These are phyloP conservation scores for Microplitis deprimator DNA, from an alignment of 2,888 invertebrate genomes.

Conservation along the genomic window DNA sequence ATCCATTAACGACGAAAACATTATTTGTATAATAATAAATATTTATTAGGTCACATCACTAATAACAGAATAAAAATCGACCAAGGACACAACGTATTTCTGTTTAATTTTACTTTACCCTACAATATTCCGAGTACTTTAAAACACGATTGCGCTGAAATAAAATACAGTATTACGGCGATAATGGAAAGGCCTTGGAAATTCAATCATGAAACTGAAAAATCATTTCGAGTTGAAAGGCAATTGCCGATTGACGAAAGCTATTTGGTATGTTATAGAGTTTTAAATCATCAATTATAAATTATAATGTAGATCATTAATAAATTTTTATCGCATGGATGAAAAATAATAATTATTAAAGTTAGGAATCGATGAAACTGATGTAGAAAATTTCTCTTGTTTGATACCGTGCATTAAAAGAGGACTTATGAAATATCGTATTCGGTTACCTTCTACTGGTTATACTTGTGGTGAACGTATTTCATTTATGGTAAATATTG, in stretches of 20 bases:
- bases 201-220: constrained; percentile 84
- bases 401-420: constrained; percentile 79
- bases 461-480: constrained; percentile 83
- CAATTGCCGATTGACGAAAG: constrained; percentile 70
- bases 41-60: constrained; percentile 69
- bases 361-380: constrained; percentile 47
- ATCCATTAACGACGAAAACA: too few relatives aligned
- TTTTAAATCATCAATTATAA: not conserved
- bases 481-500: constrained; percentile 78
- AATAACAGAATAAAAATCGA: constrained; percentile 77
- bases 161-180: constrained; percentile 85
- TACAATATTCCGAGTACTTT: constrained; percentile 84
- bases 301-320: too few relatives aligned
- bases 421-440: constrained; percentile 78
- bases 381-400: constrained; percentile 65
- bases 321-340: too few relatives aligned
- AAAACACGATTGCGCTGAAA: constrained; percentile 77
- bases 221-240: constrained; percentile 83
- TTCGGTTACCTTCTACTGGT: constrained; percentile 79
- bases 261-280: not conserved
- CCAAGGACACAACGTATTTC: constrained; percentile 80
- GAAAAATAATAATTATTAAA: not conserved
- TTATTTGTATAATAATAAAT: not conserved
- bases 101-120: constrained; percentile 82
- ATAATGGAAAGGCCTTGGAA: constrained; percentile 85